Base-by-base conservation (phyloP, 2,888 invertebrate species). In the Herminia tarsipennalis region DNA sequence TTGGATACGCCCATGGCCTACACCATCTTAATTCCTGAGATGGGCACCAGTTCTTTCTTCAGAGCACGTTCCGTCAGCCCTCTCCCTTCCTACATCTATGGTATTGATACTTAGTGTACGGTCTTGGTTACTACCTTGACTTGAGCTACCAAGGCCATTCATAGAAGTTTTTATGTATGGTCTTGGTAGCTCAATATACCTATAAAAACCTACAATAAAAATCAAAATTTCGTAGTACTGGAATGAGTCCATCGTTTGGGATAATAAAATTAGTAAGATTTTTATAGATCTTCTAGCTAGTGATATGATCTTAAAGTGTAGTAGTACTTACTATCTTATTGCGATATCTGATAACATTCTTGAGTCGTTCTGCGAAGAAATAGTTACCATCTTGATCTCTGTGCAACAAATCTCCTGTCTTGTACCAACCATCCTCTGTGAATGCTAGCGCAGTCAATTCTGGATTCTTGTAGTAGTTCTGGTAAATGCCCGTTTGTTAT, bases 371-470 rank as follows among this genome's bases (percentile, higher is more conserved):
- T 0, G 86, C 82, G 35, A 76, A 89, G 63, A 43, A 88, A 36
- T 72, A 88, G 38, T 77, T 70, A 1, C 74, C 38, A 0, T 79
- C 40, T 6, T 76, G 74, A 33, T 89, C 88, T 18, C 72, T 68
- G 49, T 82, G 83, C 12, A 89, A 42, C 1, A 89, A 53, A 35
- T 89, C 89, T 0, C 88, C 89, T 0, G 86, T 78, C 36, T 78
- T 85, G 56, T 64, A 78, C 75, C 76, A 89, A 2, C 88, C 88
- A 41, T 86, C 88, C n/a, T 75, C 66, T 10, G 87, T 60, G 34
- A 86, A 76, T 0, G 67, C 77, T 1, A 66, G 63, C 1, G 73
- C 76, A 0, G 88, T 87, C 40, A 78, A 80, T 37, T 79, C 75
- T 0, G 83, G 83, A 18, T 82, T 73, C 6, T 80, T 76, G 51